Evolutionary conservation across 2,113 vertebrate genomes (phyloP), one percentile per base, ranked within the genome.

Genomic region (Corythornis cristatus): DNA sequence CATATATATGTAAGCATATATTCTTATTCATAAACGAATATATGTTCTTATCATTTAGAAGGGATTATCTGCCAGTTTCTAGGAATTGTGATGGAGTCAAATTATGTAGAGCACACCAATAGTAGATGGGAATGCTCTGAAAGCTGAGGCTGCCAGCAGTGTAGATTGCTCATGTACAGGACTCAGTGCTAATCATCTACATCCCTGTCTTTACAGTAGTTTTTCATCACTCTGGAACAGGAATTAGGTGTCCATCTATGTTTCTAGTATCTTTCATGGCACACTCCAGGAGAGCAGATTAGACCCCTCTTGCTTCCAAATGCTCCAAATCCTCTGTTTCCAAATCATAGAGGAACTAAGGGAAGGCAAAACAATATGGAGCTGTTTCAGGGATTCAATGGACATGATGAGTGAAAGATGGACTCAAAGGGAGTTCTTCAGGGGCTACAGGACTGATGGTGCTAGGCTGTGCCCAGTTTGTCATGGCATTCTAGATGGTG

Each of bases 401-500:
- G 11, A 5, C 7, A 8, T 45, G 5, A 22, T 11, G 4, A 20
- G 20, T 64, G 35, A 75, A 86, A 80, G 28, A 19, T 25, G 31
- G 4, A 45, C 42, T 77, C 31, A 78, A 6, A 46, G 23, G 73
- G 14, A 83, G 51, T 31, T 76, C 21, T 48, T 60, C 53, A 67
- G n/a, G 29, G 33, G 13, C 33, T 84, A 60, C 29, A 71, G 12
- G 0, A 1, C 9, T 0, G 6, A 7, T 45, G 40, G 23, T 75
- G 58, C 35, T 11, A 51, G 46, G 11, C 66, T 50, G 50, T 71
- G 19, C 28, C 19, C 17, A 25, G 15, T 80, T 75, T 43, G 37
- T 48, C 28, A 45, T 45, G 20, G 45, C 71, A 75, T 90, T 67
- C 31, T 72, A 72, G 46, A 45, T 77, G 15, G 45, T 54, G 9